Base-by-base conservation (phyloP, 1,140 invertebrate genomes). In the Anastrepha ludens region DNA sequence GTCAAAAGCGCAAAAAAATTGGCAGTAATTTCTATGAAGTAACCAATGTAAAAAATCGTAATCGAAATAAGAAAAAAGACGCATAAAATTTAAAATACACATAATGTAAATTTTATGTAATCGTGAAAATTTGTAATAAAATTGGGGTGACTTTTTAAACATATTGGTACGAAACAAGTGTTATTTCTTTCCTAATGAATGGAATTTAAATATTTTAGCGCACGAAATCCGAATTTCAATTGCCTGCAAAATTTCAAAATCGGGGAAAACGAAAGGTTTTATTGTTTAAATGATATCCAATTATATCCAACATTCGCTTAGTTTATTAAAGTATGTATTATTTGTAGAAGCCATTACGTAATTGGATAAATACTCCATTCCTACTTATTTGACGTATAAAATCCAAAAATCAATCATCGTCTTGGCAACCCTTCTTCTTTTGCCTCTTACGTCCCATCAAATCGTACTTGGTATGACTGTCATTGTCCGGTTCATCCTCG, bases 1-100 rank as follows among this genome's bases (percentile, higher is more conserved):
- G 95, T 29, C 94, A 95, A 88, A 97, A 96, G 91, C 94, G 96
- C 3, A 98, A 97, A 92, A 98, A 98, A 91, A 96, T 98, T 89
- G 98, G 98, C 88, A 97, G 96, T 91, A 97, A 98, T 94, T 99
- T 99, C 92, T 99, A 99, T 93, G 96, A 98, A 94, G 95, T 97
- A 47, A 95, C 96, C 3, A 98, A 99, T 95, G 98, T 99, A 47
- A 99, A 99, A 93, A 99, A 98, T 87, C 90, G 92, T 29, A 93
- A 93, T 87, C 89, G 92, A 29, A 92, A 93, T 89, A 93, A 92
- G 62, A 93, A 92, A 74, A 90, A 89, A 89, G 90, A 91, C 15
- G 64, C 58, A 2, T 86, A 55, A 85, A 81, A 9, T 74, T 15
- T 41, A 44, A 47, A 74, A 74, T 74, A 15, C 29, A 64, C 7